Evolutionary conservation across 1,140 invertebrate genomes (phyloP), one percentile per base, ranked within the genome.

Genomic region (Phymastichus coffea): DNA sequence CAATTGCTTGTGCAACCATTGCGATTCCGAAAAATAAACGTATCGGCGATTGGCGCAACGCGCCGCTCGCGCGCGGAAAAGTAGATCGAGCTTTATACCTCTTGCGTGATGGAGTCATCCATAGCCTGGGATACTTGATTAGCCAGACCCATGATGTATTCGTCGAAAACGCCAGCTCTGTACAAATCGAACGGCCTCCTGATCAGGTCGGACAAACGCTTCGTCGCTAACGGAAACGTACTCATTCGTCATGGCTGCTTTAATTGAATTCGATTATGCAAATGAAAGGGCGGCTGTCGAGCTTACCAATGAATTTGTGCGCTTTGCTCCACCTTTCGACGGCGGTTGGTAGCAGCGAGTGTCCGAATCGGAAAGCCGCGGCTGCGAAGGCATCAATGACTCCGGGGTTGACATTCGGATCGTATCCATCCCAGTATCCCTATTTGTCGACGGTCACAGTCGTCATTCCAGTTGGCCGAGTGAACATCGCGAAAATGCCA

Each of bases 91-190:
- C 40, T 46, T 23, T 2, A 23, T 68, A 85, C 92, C 81, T 95
- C 92, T 80, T 93, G 91, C 0, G 93, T 95, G 57, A 97, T 92
- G 0, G 93, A 92, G 71, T 95, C 92, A 69, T 97, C 94, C 91
- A 95, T 95, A 67, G 93, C 92, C 79, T 95, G 93, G 7, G 93
- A 92, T 15, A 95, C 91, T 82, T 97, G 93, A 75, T 97, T 96
- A 87, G 93, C 90, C 33, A 96, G 75, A 33, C 93, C 93, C 90
- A 95, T 92, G 12, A 95, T 85, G 71, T 95, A 96, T 77, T 94
- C 91, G 69, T 97, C 94, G 2, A 95, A 79, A 22, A 94, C 89
- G 25, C 94, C 94, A 20, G 92, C 92, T 68, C 93, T 84, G 76
- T 95, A 97, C 37, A 97, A 77, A 75, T 95, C 92, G 69, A 91